Evolutionary conservation across 2,888 invertebrate genomes (phyloP), one percentile per base, ranked within the genome.

Genomic region (Aricia artaxerxes): DNA sequence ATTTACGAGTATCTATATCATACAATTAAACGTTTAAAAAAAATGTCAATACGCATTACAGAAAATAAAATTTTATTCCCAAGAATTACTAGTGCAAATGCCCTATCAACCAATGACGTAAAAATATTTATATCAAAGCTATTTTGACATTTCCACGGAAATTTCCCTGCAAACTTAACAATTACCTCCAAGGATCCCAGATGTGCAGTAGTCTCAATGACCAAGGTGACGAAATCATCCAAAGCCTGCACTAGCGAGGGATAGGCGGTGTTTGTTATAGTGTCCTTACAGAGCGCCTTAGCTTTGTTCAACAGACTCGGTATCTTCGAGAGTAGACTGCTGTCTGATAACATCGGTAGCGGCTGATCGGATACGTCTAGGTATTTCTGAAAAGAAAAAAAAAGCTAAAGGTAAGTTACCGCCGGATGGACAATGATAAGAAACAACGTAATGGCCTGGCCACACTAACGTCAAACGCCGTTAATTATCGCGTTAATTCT

Each of bases 181-280:
- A 3, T 3, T 87, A 96, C 95, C 88, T 97, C 96, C 82, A 96
- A 89, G 72, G 95, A 93, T 79, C 96, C 96, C 78, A 98, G 92
- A 87, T 97, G 96, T 35, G 95, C 95, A 84, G 96, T 96, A 0
- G 96, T 96, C 84, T 96, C 96, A 80, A 97, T 95, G 78, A 97
- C 95, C 40, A 95, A 94, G 0, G 95, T 95, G 2, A 97, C 95
- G 79, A 97, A 95, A 78, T 95, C 94, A 83, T 97, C 97, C 77
- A 98, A 86, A 0, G 93, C 94, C 79, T 95, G 95, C 11, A 97
- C 95, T 35, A 96, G 88, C 4, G 92, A 88, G 0, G 96, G 95
- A 85, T 97, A 97, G 0, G 93, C 88, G 90, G 84, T 94, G 87
- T 92, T 90, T 0, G 90, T 85, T 38, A 97, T 95, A 0, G 95